These are phyloP conservation scores for Pangasius krempfi DNA, from an alignment of 2,797 vertebrate species.

Conservation along the genomic window DNA sequence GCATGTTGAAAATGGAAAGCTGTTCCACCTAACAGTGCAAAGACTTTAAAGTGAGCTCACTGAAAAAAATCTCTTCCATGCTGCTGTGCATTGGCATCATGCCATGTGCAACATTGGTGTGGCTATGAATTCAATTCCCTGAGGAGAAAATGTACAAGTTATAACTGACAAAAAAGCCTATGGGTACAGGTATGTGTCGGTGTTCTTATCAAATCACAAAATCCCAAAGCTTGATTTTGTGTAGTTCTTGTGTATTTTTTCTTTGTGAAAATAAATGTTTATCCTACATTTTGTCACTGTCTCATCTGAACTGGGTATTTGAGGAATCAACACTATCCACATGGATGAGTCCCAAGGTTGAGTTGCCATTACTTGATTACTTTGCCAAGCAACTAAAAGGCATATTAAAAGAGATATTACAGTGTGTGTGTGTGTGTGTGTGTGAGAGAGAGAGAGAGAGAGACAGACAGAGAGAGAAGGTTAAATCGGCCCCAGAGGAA, in stretches of 20 bases:
- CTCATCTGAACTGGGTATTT: conserved; percentile 5
- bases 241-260: not conserved
- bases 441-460: not conserved
- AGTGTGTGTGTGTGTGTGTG: not conserved
- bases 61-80: not conserved
- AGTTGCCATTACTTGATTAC: conserved; percentile 12
- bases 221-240: too few relatives aligned
- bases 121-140: conserved; percentile 33
- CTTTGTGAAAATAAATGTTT: not conserved
- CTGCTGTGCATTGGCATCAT: not conserved
- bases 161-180: conserved; percentile 63
- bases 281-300: not conserved
- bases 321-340: not conserved
- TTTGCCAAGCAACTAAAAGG: conserved; percentile 21
- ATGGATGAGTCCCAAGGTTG: conserved; percentile 6
- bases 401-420: conserved; percentile 18
- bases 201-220: not conserved
- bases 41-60: not conserved
- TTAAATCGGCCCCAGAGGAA: not conserved
- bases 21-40: not conserved
- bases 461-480: not conserved
- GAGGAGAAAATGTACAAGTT: conserved; percentile 63
- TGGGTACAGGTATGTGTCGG: not conserved
- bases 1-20: conserved; percentile 24
- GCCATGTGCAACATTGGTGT: not conserved